These are phyloP conservation scores for Solenodon paradoxus DNA, from an alignment of 2,113 vertebrate species.

Conservation along the genomic window DNA sequence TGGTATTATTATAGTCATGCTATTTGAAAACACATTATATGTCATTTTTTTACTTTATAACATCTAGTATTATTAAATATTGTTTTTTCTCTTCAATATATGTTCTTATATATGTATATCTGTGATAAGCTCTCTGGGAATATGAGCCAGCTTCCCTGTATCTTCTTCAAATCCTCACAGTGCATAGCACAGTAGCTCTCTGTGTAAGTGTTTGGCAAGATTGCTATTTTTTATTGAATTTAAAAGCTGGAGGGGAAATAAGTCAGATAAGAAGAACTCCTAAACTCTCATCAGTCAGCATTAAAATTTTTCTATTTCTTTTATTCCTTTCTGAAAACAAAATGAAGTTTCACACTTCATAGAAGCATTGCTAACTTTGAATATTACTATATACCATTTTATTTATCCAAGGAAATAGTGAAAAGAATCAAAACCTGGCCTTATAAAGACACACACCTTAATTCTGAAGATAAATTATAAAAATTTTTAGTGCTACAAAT, in stretches of 20 bases:
- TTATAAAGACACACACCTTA: background rate
- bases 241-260: slow-evolving; percentile 48
- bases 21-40: background rate
- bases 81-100: background rate
- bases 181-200: background rate
- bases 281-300: background rate
- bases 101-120: background rate
- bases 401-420: background rate
- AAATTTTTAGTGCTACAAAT: background rate
- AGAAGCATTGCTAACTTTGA: background rate
- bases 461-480: background rate
- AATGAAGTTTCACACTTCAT: background rate
- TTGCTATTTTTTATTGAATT: slow-evolving; percentile 28
- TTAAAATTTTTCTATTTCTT: slow-evolving; percentile 1
- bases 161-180: background rate
- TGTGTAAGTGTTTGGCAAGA: background rate
- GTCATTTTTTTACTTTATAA: background rate
- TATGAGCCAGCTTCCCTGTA: background rate
- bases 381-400: background rate
- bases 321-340: background rate
- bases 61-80: background rate
- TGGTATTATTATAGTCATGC: background rate
- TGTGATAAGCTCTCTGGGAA: background rate
- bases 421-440: background rate
- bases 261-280: background rate